Percentiles rank a stretch among this genome's conserved stretches.
phyloP scores from a whole-genome alignment of 2,888 invertebrate genomes.

The Antheraea assamensis region DNA sequence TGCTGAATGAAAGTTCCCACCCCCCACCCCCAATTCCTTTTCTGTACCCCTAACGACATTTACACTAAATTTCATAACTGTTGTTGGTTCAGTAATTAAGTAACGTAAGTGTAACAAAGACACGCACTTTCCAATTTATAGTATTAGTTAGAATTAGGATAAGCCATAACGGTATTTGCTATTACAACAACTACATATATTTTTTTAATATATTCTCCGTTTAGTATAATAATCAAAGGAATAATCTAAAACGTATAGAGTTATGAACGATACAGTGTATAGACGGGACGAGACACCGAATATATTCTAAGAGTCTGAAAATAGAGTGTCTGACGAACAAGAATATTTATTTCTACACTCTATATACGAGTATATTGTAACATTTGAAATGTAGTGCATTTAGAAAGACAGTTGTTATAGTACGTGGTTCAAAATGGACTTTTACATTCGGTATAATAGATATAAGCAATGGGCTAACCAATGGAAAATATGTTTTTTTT shows the following conservation, averaged over 20 bases:
- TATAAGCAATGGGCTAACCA: too few relatives aligned
- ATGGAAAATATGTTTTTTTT: too few relatives aligned
- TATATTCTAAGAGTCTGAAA: constrained; percentile 7
- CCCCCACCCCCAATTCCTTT: too few relatives aligned
- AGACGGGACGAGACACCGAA: background rate
- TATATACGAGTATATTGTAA: background rate
- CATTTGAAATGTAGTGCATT: background rate
- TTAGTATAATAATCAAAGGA: background rate
- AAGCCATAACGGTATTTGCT: too few relatives aligned
- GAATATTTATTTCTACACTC: background rate
- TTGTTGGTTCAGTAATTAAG: too few relatives aligned
- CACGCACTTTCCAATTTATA: too few relatives aligned
- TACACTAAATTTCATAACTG: too few relatives aligned
- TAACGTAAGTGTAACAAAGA: too few relatives aligned
- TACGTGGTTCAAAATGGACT: background rate
- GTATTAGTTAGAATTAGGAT: too few relatives aligned
- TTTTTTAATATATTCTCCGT: background rate
- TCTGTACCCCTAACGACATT: too few relatives aligned
- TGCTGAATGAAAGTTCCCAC: too few relatives aligned
- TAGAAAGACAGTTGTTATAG: background rate
- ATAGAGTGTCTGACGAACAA: background rate
- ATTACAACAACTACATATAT: background rate
- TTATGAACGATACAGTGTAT: background rate
- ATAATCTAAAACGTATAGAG: background rate
- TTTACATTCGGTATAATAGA: too few relatives aligned